Base-by-base conservation (phyloP, 2,888 invertebrate genomes). In the Byasa hedistus region DNA sequence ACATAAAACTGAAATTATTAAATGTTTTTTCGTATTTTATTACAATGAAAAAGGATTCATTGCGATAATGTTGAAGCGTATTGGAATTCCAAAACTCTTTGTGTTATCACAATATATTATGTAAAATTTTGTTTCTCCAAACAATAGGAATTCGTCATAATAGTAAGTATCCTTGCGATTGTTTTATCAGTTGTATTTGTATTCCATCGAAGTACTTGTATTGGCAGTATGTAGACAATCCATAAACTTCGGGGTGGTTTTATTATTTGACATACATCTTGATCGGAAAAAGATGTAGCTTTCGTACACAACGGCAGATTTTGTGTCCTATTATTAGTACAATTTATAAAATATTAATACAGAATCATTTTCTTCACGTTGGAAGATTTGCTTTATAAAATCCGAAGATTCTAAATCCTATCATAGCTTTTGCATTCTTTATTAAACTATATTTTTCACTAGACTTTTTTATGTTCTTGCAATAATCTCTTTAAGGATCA, bases 201-300 rank as follows among this genome's bases (percentile, higher is more conserved):
- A 64, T 64, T 64, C 64, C 23, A 54, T 21, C 24, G 39, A 59
- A 64, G 58, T 64, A 64, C 58, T 58, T 64, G 58, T 59, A 39
- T 64, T 57, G 51, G 57, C 57, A 64, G 39, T 64, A 39, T 58
- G 39, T 58, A 59, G 58, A 59, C 54, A 54, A 54, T 58, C 64
- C 24, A 64, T 64, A 39, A 58, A 64, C 54, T 58, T 54, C 54
- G 51, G 23, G 51, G 17, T 24, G 51, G 15, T 51, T 64, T 54
- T 52, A 64, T 64, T 64, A 54, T 64, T 64, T 64, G 58, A 32
- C 58, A 58, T 51, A 58, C 24, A 58, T 64, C 64, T 64, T 58
- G 24, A 58, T 58, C 36, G 39, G 22, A n/a, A 36, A 39, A 58
- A 39, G 17, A 58, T 64, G 36, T 36, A 27, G 21, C 32, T 32